These are phyloP conservation scores for Mormyrops attenuatus DNA, from an alignment of 2,797 vertebrate species.

Conservation along the genomic window DNA sequence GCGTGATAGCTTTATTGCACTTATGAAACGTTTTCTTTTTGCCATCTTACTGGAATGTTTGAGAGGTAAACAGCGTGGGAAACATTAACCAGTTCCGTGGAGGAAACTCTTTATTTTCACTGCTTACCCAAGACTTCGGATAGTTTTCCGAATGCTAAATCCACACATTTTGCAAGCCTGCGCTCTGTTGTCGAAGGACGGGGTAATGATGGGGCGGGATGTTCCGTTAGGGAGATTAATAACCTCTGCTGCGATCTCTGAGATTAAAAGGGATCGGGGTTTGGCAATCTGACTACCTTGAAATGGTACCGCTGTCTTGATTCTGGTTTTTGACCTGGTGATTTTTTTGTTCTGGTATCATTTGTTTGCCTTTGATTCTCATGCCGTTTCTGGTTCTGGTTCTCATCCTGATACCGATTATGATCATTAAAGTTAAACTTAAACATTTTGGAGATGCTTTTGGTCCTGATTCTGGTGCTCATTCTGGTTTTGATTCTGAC, in stretches of 20 bases:
- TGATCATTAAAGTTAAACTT: neutral
- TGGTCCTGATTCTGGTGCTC: neutral
- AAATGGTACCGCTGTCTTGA: neutral
- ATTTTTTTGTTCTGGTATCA: neutral
- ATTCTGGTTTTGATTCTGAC: neutral
- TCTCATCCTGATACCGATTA: neutral
- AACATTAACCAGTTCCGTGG: constrained; percentile 22
- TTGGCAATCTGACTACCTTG: neutral
- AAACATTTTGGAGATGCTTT: neutral
- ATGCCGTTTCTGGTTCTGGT: neutral
- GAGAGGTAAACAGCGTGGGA: constrained; percentile 23
- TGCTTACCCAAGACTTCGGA: constrained; percentile 25
- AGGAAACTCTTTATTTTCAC: constrained; percentile 10
- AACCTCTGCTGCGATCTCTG: neutral
- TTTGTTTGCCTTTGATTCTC: neutral
- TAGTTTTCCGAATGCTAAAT: constrained; percentile 16
- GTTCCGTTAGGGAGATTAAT: neutral
- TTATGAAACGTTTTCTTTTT: constrained; percentile 17
- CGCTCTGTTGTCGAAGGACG: neutral
- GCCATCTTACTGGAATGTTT: constrained; percentile 20
- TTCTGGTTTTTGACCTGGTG: neutral
- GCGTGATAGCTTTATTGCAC: constrained; percentile 13
- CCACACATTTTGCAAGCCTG: constrained; percentile 33
- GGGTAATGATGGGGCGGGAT: neutral
- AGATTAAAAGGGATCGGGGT: neutral